Base-by-base conservation (phyloP, 2,888 invertebrate species). In the Drosophila affinis region DNA sequence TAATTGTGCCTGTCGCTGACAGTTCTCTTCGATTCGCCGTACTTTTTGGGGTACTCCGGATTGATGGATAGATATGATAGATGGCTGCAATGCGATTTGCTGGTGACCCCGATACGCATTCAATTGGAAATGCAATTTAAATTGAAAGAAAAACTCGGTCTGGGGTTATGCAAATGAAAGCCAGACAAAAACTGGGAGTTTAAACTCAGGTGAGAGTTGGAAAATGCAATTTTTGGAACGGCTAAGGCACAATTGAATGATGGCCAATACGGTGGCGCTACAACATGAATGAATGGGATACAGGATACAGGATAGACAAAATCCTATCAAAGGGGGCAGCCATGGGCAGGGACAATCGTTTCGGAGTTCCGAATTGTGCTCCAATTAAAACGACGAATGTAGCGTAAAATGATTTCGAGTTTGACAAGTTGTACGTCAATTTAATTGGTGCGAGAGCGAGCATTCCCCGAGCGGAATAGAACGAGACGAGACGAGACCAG, bases 311-410 rank as follows among this genome's bases (percentile, higher is more conserved):
- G 39, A 39, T 39, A 39, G 39, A 39, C 39, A n/a, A 39, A 39
- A 39, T 39, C 39, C 39, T 39, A 39, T 39, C 14, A 54, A 24
- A 56, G 21, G 21, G 21, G 21, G 24, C 1, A 39, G 39, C 14
- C 39, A 39, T 14, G 39, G 39, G 39, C 39, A 39, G 7, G 39
- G 39, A 39, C 39, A 39, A 39, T 14, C 39, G 14, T 14, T 14
- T 72, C 59, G 45, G 72, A 64, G 73, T n/a, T n/a, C 49, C 64
- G 54, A 49, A 63, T 64, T 69, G 46, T 82, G 65, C 57, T 76
- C 77, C 86, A 88, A 89, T 88, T 88, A 88, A 89, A 89, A 79
- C 56, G 71, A 74, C 82, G 84, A 84, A 65, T 77, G 67, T 77
- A 70, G 77, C 79, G 76, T 73, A 77, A 79, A 79, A 84, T 79